A percentile compares a stretch with the other conserved stretches of the same genome.
Evolutionary conservation across 2,888 invertebrate species (phyloP).

Genomic region (Eremobia ochroleuca): DNA sequence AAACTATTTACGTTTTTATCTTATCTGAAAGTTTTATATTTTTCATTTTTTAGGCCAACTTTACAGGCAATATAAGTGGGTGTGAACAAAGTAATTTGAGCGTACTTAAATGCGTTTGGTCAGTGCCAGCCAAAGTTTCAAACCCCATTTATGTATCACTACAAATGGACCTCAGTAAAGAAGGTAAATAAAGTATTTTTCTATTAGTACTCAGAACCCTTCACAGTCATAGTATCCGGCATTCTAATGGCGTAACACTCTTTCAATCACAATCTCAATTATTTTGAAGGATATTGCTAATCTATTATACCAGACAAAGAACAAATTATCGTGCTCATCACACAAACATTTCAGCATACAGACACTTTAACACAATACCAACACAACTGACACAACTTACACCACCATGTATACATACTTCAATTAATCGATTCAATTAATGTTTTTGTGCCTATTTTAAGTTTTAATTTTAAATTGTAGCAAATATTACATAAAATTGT

Average conservation of each 20-base stretch:
- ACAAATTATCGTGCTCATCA: too few relatives aligned
- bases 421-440: too few relatives aligned
- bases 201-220: neutral
- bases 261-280: neutral
- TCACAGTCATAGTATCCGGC: neutral
- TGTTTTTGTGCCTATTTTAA: too few relatives aligned
- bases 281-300: too few relatives aligned
- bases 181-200: constrained; percentile 68
- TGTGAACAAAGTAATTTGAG: constrained; percentile 63
- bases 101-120: constrained; percentile 73
- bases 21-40: neutral
- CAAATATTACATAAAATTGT: too few relatives aligned
- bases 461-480: too few relatives aligned
- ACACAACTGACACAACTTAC: too few relatives aligned
- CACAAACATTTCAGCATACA: too few relatives aligned
- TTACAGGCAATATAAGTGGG: constrained; percentile 74
- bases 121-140: constrained; percentile 77
- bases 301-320: too few relatives aligned
- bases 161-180: constrained; percentile 73
- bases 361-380: too few relatives aligned
- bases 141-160: constrained; percentile 75
- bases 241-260: neutral
- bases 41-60: constrained; percentile 70
- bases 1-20: neutral
- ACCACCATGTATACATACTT: too few relatives aligned